A percentile compares a stretch with the other conserved stretches of the same genome.
phyloP scores from a whole-genome alignment of 2,113 vertebrate species.

The Entelurus aequoreus region DNA sequence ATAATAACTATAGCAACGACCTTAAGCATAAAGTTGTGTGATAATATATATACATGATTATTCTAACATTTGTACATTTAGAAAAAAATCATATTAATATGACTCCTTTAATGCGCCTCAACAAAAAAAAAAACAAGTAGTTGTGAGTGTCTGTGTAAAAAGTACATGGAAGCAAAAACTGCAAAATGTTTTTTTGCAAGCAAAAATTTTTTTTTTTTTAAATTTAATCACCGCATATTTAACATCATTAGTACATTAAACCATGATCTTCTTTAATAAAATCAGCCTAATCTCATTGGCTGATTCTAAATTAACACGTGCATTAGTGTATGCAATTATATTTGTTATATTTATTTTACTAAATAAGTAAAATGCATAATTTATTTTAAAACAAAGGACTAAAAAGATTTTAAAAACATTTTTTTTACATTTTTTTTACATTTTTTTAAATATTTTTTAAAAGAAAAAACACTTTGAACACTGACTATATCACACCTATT shows the following conservation, averaged over 20 bases:
- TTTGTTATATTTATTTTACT: background rate
- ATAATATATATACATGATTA: no score
- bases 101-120: no score
- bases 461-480: no score
- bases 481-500: no score
- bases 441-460: constrained; percentile 5
- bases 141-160: background rate
- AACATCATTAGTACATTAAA: background rate
- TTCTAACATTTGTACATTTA: no score
- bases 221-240: background rate
- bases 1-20: no score
- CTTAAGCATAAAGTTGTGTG: no score
- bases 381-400: constrained; percentile 8
- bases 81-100: no score
- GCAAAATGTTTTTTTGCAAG: background rate
- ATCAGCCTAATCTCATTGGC: background rate
- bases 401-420: no score
- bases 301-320: constrained; percentile 8
- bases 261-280: background rate
- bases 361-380: constrained; percentile 22
- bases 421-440: no score
- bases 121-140: no score
- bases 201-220: background rate
- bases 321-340: constrained; percentile 8
- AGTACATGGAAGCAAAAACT: background rate